phyloP scores from a whole-genome alignment of 2,113 vertebrate genomes.

The Coptodon rendalli region DNA sequence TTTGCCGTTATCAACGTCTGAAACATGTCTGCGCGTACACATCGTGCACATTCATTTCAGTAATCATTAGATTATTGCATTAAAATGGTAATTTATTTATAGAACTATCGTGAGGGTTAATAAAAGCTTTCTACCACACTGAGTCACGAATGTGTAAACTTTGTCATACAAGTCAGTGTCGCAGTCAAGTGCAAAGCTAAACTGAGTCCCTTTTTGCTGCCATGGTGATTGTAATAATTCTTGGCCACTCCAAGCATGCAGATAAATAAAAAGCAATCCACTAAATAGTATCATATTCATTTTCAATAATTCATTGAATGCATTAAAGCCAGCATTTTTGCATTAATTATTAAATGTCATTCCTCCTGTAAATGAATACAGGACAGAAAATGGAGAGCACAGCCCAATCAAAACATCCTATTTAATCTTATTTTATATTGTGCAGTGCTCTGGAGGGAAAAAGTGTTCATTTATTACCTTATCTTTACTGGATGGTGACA shows the following conservation, averaged over 20 bases:
- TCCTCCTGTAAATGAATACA: slow-evolving; percentile 31
- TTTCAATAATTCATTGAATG: slow-evolving; percentile 61
- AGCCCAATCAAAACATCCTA: background rate
- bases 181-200: background rate
- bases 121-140: background rate
- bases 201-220: slow-evolving; percentile 5
- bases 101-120: background rate
- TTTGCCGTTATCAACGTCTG: background rate
- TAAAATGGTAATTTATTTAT: background rate
- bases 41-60: background rate
- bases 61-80: background rate
- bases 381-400: background rate
- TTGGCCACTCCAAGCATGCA: slow-evolving; percentile 24
- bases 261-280: slow-evolving; percentile 37
- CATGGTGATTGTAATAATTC: slow-evolving; percentile 46
- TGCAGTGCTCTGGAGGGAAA: background rate
- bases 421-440: slow-evolving; percentile 1
- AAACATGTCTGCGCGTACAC: background rate
- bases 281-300: slow-evolving; percentile 51
- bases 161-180: background rate
- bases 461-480: background rate
- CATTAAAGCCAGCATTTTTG: slow-evolving; percentile 49
- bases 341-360: slow-evolving; percentile 52
- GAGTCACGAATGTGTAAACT: background rate
- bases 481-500: background rate